Evolutionary conservation across 2,797 vertebrate genomes (phyloP), one percentile per base, ranked within the genome.

Genomic region (Cirrhinus molitorella): DNA sequence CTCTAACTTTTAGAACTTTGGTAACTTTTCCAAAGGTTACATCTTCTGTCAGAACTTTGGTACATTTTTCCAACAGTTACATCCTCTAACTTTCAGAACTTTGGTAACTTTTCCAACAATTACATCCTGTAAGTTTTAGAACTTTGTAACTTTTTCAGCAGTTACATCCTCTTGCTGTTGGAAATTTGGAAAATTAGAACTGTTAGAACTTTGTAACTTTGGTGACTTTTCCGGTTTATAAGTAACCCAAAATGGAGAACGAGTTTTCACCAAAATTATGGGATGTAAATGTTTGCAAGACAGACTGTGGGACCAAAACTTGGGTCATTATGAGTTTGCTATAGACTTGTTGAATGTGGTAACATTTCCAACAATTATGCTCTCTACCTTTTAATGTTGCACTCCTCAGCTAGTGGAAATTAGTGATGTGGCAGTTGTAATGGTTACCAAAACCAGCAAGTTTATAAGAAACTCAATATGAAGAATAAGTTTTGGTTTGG

Each of bases 201-300:
- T 51, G 2, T 51, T 1, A 8, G 21, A 55, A 55, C 53, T n/a
- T n/a, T 55, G 17, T 72, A 31, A 72, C 25, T 7, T 72, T 31
- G 70, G 16, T 31, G 5, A 72, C 9, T 72, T 51, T 72, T 72
- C 16, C 31, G 31, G 68, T 19, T 72, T 72, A 72, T 49, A 72
- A 31, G 25, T 19, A 72, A 23, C 21, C 21, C 37, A 43, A 68
- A 68, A 31, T 51, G 47, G 1, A 51, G 17, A 53, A 34, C 53
- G 10, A 0, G 19, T 21, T 73, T 73, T 37, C 71, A 55, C 28
- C 21, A 68, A 37, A 55, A 31, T 55, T 74, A 14, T 28, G 25
- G 11, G 10, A 73, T 34, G 2, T 21, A 73, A 34, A 11, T 13
- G 68, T 47, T 19, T 4, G 4, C 21, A 51, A 11, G 47, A 34